Base-by-base conservation (phyloP, 2,113 vertebrate species). In the Carassius carassius region DNA sequence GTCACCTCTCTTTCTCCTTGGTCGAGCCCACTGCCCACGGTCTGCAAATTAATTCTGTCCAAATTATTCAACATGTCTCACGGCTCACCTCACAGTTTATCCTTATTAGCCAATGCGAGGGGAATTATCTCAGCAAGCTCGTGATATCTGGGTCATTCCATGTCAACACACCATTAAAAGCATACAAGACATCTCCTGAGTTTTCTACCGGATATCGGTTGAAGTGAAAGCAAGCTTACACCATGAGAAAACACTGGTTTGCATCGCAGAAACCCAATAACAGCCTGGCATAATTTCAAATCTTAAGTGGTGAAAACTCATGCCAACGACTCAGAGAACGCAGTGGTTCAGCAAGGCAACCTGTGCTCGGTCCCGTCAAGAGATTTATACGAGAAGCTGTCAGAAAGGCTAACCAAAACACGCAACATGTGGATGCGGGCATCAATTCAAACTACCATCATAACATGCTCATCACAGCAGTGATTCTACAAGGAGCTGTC, bases 71-170 rank as follows among this genome's bases (percentile, higher is more conserved):
- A 74, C 75, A 88, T 77, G 83, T 91, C 88, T 88, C 87, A 87
- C 72, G 85, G 89, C 78, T 90, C 84, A 90, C 86, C 89, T 91
- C 86, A 86, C 86, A 72, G 84, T 88, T 89, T 93, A 89, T 83
- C 91, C 91, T 91, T 92, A 92, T 92, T 91, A 94, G 81, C 88
- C 62, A 84, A 84, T 67, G 88, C 70, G 91, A 91, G 90, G 87
- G 81, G 84, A 91, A 86, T 86, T 78, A 86, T 90, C 90, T 87
- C 87, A 75, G 73, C 85, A 78, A 90, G 87, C 79, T 69, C 60
- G 78, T 83, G 73, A 80, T 88, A 89, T 90, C 73, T 84, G 83
- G 86, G 88, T 88, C 90, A 86, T 70, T 58, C 87, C 81, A 69
- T 84, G 87, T 89, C 75, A 90, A 84, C 72, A 69, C 84, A 72